Evolutionary conservation across 2,888 invertebrate species (phyloP), one percentile per base, ranked within the genome.

Genomic region (Sceliomorpha sp.): DNA sequence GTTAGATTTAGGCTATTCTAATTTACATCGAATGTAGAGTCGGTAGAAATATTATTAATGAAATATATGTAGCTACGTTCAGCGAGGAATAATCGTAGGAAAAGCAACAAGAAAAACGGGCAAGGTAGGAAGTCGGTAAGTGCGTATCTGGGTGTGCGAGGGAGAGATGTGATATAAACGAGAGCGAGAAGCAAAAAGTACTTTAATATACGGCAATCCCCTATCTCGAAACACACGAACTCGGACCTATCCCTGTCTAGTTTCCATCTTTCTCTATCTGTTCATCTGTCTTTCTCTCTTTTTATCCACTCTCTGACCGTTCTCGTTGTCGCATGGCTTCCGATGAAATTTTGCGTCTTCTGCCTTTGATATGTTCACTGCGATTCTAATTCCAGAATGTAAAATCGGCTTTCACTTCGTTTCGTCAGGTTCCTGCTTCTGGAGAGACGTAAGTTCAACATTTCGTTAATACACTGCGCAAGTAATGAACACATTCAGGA

Each of bases 141-240:
- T 24, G 40, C 37, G 47, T 40, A 31, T 42, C 42, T 27, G n/a
- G n/a, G 42, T 24, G 51, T 72, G 70, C 66, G 64, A 59, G 68
- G 50, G 53, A 58, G 29, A 48, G 20, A 26, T 27, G 55, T 4
- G 45, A 62, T 55, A 68, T 53, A 68, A 72, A 72, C 72, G 70
- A 70, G 64, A 67, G 72, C 70, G 72, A 67, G 71, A 76, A 74
- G 75, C 75, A 78, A 83, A 85, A 85, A 84, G 85, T 85, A 84
- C 84, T 84, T 81, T 81, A 84, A 84, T 85, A 82, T 80, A 82
- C 80, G 76, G 78, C 80, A 83, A 84, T 84, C 82, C 84, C 80
- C 83, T 82, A 79, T 77, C 77, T 82, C 72, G 78, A 73, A 83
- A 81, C 81, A 81, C 78, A 59, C 79, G 77, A 81, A 82, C 83